Evolutionary conservation across 2,113 vertebrate species (phyloP).

Genomic region (Zapus hudsonius): DNA sequence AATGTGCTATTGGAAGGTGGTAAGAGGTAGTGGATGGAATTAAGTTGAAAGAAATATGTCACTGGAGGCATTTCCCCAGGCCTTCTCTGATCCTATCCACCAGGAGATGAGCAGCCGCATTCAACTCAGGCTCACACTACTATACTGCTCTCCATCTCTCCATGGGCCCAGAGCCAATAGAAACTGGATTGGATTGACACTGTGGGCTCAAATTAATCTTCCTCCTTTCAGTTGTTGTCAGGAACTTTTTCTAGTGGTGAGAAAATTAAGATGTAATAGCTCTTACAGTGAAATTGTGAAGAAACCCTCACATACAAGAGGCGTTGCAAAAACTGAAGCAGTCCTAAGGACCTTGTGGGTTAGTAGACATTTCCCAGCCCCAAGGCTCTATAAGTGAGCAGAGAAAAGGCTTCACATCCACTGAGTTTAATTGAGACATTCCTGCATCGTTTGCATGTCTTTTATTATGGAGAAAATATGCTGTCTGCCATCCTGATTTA

Average conservation of each 20-base stretch:
- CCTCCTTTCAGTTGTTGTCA: background rate
- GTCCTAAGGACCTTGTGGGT: background rate
- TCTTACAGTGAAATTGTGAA: background rate
- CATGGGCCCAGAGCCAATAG: background rate
- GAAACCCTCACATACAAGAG: background rate
- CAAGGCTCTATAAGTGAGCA: background rate
- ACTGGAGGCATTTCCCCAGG: background rate
- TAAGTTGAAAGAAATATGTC: background rate
- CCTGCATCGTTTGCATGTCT: too few species aligned
- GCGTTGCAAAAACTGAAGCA: background rate
- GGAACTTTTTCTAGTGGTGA: background rate
- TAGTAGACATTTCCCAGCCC: background rate
- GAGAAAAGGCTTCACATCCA: too few species aligned
- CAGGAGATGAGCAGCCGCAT: background rate
- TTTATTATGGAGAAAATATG: background rate
- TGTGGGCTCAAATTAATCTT: background rate
- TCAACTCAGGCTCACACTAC: background rate
- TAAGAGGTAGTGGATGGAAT: background rate
- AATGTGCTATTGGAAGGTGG: background rate
- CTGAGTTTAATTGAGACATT: too few species aligned
- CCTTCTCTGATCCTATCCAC: too few species aligned
- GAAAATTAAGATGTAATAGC: background rate
- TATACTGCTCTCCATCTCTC: background rate
- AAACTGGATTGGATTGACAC: background rate
- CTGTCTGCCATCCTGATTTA: background rate